Evolutionary conservation across 2,888 invertebrate genomes (phyloP).

Genomic region (Amphimallon solstitiale): DNA sequence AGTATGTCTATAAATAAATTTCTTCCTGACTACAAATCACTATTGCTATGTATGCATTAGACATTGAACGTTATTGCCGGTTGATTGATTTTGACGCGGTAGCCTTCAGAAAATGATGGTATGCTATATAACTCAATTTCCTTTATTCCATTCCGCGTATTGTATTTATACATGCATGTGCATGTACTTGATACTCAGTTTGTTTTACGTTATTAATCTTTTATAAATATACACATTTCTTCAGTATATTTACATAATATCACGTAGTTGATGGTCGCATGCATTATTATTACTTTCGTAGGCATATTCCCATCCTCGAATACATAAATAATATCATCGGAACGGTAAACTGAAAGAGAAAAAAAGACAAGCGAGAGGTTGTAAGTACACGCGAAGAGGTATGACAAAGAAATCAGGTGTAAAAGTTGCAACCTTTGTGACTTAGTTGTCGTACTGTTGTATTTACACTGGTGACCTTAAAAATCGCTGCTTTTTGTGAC

Average conservation of each 20-base stretch:
- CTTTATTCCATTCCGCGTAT: conserved; percentile 1
- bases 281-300: neutral
- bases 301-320: neutral
- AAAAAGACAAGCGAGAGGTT: neutral
- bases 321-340: neutral
- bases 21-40: too few species aligned
- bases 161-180: neutral
- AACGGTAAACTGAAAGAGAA: neutral
- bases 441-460: neutral
- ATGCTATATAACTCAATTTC: neutral
- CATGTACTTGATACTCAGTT: neutral
- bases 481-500: conserved; percentile 13
- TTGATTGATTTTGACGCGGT: neutral
- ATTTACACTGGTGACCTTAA: conserved; percentile 27
- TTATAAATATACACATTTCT: too few species aligned
- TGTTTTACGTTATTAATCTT: too few species aligned
- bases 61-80: neutral
- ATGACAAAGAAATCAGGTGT: conserved; percentile 28
- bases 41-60: too few species aligned
- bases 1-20: too few species aligned
- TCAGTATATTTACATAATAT: too few species aligned
- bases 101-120: conserved; percentile 3
- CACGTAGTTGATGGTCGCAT: neutral
- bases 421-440: conserved; percentile 19
- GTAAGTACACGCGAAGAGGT: neutral